phyloP scores from a whole-genome alignment of 1,140 invertebrate species.

The Trypoxylus dichotomus region DNA sequence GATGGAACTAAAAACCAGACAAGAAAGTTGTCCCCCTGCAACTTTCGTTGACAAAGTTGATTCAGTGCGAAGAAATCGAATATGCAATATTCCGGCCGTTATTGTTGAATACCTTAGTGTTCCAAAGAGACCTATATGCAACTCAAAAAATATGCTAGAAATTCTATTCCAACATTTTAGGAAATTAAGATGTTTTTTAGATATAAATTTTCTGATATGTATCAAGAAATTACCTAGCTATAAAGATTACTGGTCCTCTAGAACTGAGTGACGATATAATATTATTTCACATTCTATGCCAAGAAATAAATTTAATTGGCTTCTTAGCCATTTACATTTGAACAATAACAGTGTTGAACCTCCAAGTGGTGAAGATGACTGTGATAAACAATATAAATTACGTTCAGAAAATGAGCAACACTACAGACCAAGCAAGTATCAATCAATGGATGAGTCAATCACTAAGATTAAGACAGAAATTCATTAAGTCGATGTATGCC shows the following conservation, averaged over 20 bases:
- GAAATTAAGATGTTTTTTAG: conserved; percentile 39
- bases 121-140: too few species aligned
- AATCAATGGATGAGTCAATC: conserved; percentile 49
- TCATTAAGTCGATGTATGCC: conserved; percentile 54
- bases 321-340: conserved; percentile 41
- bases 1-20: too few species aligned
- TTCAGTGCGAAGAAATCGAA: too few species aligned
- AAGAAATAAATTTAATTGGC: conserved; percentile 35
- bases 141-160: too few species aligned
- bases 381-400: too few species aligned
- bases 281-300: conserved; percentile 32
- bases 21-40: too few species aligned
- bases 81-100: too few species aligned
- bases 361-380: conserved; percentile 33
- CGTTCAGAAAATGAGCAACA: too few species aligned
- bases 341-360: conserved; percentile 35
- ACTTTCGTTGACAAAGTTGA: too few species aligned
- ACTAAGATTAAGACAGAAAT: conserved; percentile 50
- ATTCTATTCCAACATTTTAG: too few species aligned
- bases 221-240: conserved; percentile 36
- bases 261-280: conserved; percentile 30
- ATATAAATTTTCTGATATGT: conserved; percentile 39
- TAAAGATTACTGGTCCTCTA: conserved; percentile 31
- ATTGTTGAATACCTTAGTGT: too few species aligned
- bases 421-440: conserved; percentile 25